These are phyloP conservation scores for Alsophila aescularia DNA, from an alignment of 2,888 invertebrate species.

Conservation along the genomic window DNA sequence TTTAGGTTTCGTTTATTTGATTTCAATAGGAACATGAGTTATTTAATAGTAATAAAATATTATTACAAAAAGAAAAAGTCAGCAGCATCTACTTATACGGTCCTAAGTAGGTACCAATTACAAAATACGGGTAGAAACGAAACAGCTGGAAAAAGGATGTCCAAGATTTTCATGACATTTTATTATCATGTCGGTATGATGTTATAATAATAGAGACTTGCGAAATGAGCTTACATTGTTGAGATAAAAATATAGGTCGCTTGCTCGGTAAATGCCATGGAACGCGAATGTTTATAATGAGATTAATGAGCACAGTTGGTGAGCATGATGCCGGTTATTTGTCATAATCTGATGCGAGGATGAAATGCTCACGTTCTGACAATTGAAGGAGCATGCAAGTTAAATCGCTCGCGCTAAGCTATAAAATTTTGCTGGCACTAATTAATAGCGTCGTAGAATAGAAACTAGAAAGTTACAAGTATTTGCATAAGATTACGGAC, in stretches of 20 bases:
- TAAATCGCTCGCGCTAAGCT: constrained; percentile 54
- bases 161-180: too few species aligned
- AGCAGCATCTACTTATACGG: too few species aligned
- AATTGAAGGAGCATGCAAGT: constrained; percentile 47
- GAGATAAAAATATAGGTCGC: constrained; percentile 14
- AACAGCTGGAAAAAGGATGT: too few species aligned
- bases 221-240: constrained; percentile 3
- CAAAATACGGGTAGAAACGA: too few species aligned
- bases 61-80: too few species aligned
- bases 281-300: constrained; percentile 25
- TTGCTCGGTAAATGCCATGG: constrained; percentile 16
- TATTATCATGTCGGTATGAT: background rate
- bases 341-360: constrained; percentile 57
- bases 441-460: constrained; percentile 4
- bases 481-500: background rate
- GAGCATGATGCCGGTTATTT: constrained; percentile 59
- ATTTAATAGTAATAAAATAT: too few species aligned
- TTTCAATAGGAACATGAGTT: too few species aligned
- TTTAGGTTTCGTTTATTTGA: too few species aligned
- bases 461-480: background rate
- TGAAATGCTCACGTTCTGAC: constrained; percentile 58
- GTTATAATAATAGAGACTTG: constrained; percentile 15
- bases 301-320: constrained; percentile 26
- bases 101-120: too few species aligned
- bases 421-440: constrained; percentile 4